Percentiles rank a stretch among this genome's conserved stretches.
These are phyloP conservation scores for Anastrepha obliqua DNA, from an alignment of 1,140 invertebrate genomes.

Conservation along the genomic window DNA sequence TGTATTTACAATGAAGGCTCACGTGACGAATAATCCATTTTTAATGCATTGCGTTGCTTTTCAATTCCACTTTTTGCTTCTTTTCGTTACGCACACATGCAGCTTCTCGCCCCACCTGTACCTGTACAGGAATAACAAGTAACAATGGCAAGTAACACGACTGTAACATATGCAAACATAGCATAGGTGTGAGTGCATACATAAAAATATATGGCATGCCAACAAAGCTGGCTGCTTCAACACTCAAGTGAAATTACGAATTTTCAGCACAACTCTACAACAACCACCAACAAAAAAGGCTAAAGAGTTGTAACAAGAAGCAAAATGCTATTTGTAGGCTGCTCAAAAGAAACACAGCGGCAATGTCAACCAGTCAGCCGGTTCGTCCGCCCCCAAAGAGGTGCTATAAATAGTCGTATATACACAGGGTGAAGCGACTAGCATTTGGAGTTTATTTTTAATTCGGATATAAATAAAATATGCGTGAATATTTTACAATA, in stretches of 20 bases:
- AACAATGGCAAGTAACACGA: neutral
- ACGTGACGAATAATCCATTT: constrained; percentile 26
- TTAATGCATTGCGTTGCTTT: constrained; percentile 35
- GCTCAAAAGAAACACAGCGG: neutral
- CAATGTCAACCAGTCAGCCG: constrained; percentile 31
- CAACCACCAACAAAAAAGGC: neutral
- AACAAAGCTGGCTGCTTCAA: constrained; percentile 26
- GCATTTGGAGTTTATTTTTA: too few species aligned
- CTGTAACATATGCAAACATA: neutral
- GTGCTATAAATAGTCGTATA: too few species aligned
- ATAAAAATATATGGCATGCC: neutral
- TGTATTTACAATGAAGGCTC: neutral
- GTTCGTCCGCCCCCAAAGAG: neutral
- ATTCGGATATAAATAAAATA: too few species aligned
- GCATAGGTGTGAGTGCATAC: neutral
- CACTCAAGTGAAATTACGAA: constrained; percentile 32
- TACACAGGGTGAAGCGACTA: too few species aligned
- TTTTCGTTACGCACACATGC: neutral
- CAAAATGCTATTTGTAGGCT: neutral
- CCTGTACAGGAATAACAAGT: neutral
- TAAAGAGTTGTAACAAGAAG: neutral
- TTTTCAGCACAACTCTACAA: constrained; percentile 29
- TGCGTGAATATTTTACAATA: too few species aligned
- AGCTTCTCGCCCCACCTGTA: neutral
- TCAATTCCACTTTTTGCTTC: neutral